Evolutionary conservation across 1,140 invertebrate species (phyloP), one percentile per base, ranked within the genome.

Genomic region (Ceratina japonica): DNA sequence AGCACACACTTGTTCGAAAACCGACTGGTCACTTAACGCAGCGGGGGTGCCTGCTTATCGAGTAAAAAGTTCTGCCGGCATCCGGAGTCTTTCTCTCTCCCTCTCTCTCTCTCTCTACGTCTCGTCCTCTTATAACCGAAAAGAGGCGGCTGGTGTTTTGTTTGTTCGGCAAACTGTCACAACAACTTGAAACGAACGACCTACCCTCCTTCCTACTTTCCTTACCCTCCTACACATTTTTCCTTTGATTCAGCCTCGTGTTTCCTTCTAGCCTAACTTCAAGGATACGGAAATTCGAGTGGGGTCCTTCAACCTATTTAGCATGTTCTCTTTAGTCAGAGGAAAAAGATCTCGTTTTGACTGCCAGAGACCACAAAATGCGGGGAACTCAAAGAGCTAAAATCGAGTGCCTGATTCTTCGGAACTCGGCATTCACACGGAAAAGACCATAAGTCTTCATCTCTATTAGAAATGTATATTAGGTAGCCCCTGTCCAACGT

Each of bases 161-260:
- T 90, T 90, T 91, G 86, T 77, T 75, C 81, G 82, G 79, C 62
- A 84, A 90, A 90, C 86, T 91, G 90, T 91, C 90, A 90, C 86
- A 90, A 91, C 90, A 91, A 88, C 75, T 88, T 83, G 82, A 87
- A 81, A 79, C 49, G 58, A 24, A 70, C 59, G 69, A 70, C 59
- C 69, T 72, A 54, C 70, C 71, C 58, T 65, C 79, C 63, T 18
- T 4, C 49, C 24, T 24, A 75, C 51, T 37, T 54, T 62, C 37
- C 65, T 58, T 79, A 54, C 51, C 44, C 69, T 22, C 20, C 56
- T 15, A 37, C 10, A 1, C 24, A 13, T 8, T 18, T 27, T 54
- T 31, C 20, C 4, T 20, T 8, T 18, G 15, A 15, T 18, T 0
- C 18, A 10, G 10, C 12, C 51, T n/a, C 51, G 12, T n/a, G 22